Evolutionary conservation across 2,797 vertebrate genomes (phyloP).

Genomic region (Acrossocheilus fasciatus): DNA sequence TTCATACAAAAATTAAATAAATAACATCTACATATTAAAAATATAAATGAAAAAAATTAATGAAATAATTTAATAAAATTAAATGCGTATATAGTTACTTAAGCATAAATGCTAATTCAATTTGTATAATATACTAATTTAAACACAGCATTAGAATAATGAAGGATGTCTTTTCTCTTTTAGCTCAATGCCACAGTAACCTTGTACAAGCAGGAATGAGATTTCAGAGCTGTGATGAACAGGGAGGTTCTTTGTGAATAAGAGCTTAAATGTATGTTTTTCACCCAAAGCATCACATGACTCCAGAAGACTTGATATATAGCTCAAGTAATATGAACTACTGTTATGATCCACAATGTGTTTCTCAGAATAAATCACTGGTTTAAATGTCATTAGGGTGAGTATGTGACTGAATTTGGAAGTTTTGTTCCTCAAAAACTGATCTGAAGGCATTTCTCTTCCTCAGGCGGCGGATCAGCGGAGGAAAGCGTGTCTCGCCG

Average conservation of each 20-base stretch:
- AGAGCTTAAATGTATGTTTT: no score
- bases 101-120: no score
- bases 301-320: not conserved
- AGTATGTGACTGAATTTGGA: not conserved
- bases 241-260: no score
- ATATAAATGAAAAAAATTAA: no score
- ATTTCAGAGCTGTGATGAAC: no score
- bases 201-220: no score
- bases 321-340: not conserved
- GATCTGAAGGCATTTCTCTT: not conserved
- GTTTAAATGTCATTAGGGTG: not conserved
- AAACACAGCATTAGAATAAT: not conserved
- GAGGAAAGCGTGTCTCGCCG: slow-evolving; percentile 26
- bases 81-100: no score
- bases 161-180: no score
- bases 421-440: not conserved
- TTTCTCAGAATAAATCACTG: not conserved
- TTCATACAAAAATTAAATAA: no score
- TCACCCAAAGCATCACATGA: not conserved
- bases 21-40: no score
- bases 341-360: not conserved
- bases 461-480: slow-evolving; percentile 20
- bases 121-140: not conserved
- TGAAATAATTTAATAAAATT: no score
- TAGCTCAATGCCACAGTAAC: no score